phyloP scores from a whole-genome alignment of 2,888 invertebrate species.

The Rosalia funebris region DNA sequence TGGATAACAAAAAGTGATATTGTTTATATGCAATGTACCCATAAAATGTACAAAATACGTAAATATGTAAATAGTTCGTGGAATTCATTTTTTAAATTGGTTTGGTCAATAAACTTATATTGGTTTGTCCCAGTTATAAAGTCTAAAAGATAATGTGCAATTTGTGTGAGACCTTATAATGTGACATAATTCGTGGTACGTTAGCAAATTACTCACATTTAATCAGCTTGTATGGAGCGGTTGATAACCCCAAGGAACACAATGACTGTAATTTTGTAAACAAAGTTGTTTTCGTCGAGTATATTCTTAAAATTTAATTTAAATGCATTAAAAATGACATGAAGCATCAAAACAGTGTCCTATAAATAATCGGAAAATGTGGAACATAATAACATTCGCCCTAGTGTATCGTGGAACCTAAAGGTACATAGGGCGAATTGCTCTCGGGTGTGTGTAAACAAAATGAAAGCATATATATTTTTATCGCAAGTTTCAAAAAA shows the following conservation, averaged over 20 bases:
- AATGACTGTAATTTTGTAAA: constrained; percentile 22
- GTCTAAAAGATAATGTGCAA: constrained; percentile 26
- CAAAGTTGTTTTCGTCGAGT: constrained; percentile 26
- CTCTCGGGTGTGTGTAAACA: too few relatives aligned
- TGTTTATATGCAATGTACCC: too few relatives aligned
- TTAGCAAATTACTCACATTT: constrained; percentile 21
- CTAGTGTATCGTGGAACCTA: background rate
- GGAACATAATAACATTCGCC: background rate
- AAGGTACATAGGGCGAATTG: constrained; percentile 2
- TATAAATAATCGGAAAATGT: constrained; percentile 23
- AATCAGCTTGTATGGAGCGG: constrained; percentile 22
- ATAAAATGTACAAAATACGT: too few relatives aligned
- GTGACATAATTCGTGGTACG: constrained; percentile 23
- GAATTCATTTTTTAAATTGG: constrained; percentile 7
- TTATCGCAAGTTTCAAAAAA: too few relatives aligned
- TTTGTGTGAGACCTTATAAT: constrained; percentile 17
- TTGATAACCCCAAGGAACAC: constrained; percentile 29
- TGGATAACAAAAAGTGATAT: too few relatives aligned
- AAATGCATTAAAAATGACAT: constrained; percentile 24
- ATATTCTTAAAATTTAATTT: constrained; percentile 31
- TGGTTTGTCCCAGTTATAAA: constrained; percentile 19
- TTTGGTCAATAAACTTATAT: constrained; percentile 26
- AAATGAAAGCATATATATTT: too few relatives aligned
- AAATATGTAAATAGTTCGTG: background rate
- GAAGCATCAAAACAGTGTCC: constrained; percentile 10